Evolutionary conservation across 2,797 vertebrate species (phyloP).

Genomic region (Heliangelus exortis): DNA sequence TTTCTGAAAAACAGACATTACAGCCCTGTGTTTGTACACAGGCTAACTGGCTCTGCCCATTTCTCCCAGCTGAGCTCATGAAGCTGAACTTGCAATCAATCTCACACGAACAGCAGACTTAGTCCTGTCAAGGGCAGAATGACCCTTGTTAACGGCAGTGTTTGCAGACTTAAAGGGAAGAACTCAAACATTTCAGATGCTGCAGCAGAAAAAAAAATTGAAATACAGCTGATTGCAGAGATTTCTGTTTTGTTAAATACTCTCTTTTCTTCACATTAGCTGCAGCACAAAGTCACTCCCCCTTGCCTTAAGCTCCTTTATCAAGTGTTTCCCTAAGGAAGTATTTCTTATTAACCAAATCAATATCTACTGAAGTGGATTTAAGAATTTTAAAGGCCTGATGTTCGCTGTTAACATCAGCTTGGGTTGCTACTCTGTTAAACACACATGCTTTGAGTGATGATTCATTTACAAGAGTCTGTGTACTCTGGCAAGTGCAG

Average conservation of each 20-base stretch:
- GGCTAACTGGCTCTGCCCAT: fast-evolving
- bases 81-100: neutral
- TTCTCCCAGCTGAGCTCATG: neutral
- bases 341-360: constrained; percentile 21
- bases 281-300: neutral
- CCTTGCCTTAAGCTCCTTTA: neutral
- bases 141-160: neutral
- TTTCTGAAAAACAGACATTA: neutral
- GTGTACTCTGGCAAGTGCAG: neutral
- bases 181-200: neutral
- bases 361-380: constrained; percentile 48
- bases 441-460: neutral
- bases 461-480: neutral
- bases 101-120: neutral
- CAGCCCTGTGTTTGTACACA: fast-evolving
- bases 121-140: neutral
- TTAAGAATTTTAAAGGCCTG: constrained; percentile 30
- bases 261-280: neutral
- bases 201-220: neutral
- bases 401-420: neutral
- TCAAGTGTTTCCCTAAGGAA: constrained; percentile 22
- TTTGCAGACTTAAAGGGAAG: neutral
- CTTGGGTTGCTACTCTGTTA: neutral
- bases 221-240: neutral
- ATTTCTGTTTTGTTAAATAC: neutral